Conservation (phyloP, 2,113 vertebrate genomes). For the Poeciliopsis turrubarensis region DNA sequence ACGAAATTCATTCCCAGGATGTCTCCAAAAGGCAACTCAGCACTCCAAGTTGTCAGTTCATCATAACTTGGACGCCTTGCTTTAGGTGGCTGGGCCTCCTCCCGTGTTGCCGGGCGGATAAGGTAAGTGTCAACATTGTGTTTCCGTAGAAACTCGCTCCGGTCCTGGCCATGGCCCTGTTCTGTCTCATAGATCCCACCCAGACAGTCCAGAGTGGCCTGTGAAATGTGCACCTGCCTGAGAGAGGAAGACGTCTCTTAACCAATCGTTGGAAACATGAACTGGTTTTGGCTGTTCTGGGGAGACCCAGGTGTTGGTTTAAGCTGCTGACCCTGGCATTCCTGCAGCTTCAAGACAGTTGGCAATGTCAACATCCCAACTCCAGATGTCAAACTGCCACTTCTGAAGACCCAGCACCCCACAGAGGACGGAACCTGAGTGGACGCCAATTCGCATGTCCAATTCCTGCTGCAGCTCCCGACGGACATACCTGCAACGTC, state of each 20-base stretch:
- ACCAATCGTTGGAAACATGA: neutral
- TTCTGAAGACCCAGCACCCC: conserved; percentile 76
- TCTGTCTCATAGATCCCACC: conserved; percentile 66
- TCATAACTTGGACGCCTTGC: conserved; percentile 42
- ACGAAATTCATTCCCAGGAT: conserved; percentile 72
- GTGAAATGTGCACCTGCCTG: conserved; percentile 75
- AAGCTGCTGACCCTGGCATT: conserved; percentile 65
- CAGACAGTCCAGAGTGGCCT: conserved; percentile 72
- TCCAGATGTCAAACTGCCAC: conserved; percentile 81
- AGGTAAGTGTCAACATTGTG: conserved; percentile 55
- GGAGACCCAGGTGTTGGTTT: too few relatives aligned
- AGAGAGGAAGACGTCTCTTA: neutral
- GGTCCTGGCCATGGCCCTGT: conserved; percentile 62
- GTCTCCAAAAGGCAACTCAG: conserved; percentile 67
- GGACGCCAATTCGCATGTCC: conserved; percentile 78
- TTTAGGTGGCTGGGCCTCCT: conserved; percentile 27
- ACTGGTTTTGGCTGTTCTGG: neutral
- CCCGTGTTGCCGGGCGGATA: conserved; percentile 2
- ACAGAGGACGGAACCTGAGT: conserved; percentile 76
- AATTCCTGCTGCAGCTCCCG: conserved; percentile 60
- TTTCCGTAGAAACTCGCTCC: conserved; percentile 65
- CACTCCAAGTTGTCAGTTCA: conserved; percentile 59
- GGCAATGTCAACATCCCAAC: conserved; percentile 73
- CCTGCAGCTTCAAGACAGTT: conserved; percentile 74
- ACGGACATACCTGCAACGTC: conserved; percentile 28